Conservation (phyloP, 2,888 invertebrate species). For the Pterostichus niger region DNA sequence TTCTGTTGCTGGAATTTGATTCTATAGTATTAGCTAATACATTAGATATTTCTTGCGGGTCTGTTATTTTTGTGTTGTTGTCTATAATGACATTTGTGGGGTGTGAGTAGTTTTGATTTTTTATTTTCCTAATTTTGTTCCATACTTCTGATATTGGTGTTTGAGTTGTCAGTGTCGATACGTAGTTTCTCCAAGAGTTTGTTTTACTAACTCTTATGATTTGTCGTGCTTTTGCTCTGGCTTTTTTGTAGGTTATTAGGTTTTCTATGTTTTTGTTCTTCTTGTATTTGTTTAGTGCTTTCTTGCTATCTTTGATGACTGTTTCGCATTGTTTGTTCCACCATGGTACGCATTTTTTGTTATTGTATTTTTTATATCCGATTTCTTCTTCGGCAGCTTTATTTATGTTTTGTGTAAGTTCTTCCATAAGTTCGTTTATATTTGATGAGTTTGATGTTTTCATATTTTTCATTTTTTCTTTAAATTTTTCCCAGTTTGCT, state of each 20-base stretch:
- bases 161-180: neutral
- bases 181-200: conserved; percentile 32
- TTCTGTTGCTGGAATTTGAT: neutral
- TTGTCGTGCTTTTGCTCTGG: neutral
- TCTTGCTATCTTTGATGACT: neutral
- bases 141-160: conserved; percentile 18
- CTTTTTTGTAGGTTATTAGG: conserved; percentile 4
- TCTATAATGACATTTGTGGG: neutral
- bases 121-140: conserved; percentile 17
- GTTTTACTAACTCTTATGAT: neutral
- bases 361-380: neutral
- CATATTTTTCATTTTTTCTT: neutral
- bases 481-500: neutral
- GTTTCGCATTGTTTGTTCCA: neutral
- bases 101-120: neutral
- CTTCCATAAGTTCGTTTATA: neutral
- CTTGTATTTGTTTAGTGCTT: conserved; percentile 16
- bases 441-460: neutral
- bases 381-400: neutral
- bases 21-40: conserved; percentile 9
- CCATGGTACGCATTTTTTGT: conserved; percentile 16
- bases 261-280: conserved; percentile 5
- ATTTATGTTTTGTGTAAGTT: neutral
- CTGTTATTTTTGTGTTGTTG: conserved; percentile 14
- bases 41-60: neutral